Base-by-base conservation (phyloP, 2,888 invertebrate genomes). In the Sesia bembeciformis region DNA sequence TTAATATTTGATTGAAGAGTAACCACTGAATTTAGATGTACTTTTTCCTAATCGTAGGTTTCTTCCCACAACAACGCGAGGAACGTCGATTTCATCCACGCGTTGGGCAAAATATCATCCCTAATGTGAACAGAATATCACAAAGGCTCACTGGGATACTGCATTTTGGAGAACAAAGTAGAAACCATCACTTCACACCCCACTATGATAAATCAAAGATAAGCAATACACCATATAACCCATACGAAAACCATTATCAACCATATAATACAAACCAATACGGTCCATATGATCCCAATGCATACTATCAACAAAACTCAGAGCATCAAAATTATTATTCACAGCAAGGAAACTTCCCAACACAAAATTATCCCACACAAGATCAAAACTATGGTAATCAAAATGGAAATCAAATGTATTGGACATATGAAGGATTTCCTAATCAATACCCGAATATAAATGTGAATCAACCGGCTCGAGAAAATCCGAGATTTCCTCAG, bases 1-100 rank as follows among this genome's bases (percentile, higher is more conserved):
- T 23, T 23, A 23, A 23, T 23, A 23, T 23, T 23, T 23, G 23
- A 1, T 23, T 23, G 23, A 23, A 2, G 23, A 23, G 23, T 23
- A 23, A 23, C 23, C 23, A 23, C 2, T 23, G 23, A 23, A 23
- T 23, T 23, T 42, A 42, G 7, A 5, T 42, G 59, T 39, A 60
- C 5, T 54, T 6, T 4, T 53, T 62, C 52, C 49, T 51, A 53
- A 55, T 56, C 55, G 40, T 72, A 81, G 82, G 78, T 58, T 78
- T 78, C 67, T 77, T 71, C 60, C 72, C 69, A 6, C 68, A 64
- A 62, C 50, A 50, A 6, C 38, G 39, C 39, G 69, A 72, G 39
- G 67, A 72, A 40, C 65, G 72, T 5, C 65, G 72, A 41, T 63
- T 66, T 57, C 61, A 60, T 4, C 61, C 64, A 39, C 38, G 64